Conservation (phyloP, 2,797 vertebrate species). For the Sitta carolinensis region DNA sequence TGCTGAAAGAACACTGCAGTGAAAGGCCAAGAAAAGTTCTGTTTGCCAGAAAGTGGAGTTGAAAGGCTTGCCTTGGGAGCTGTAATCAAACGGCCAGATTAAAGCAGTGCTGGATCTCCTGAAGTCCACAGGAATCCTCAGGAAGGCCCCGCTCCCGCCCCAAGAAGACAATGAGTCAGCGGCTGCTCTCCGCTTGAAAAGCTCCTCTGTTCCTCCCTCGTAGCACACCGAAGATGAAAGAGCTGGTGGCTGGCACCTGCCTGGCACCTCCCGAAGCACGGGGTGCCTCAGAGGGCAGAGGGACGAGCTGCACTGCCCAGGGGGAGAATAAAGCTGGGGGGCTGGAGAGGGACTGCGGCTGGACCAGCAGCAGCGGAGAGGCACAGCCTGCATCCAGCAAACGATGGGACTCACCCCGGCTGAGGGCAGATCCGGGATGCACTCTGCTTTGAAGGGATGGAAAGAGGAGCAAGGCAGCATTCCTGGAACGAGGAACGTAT, state of each 20-base stretch:
- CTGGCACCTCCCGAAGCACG: not conserved
- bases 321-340: not conserved
- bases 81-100: conserved; percentile 39
- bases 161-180: conserved; percentile 21
- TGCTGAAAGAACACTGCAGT: conserved; percentile 23
- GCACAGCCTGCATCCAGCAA: not conserved
- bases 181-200: not conserved
- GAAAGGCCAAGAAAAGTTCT: conserved; percentile 45
- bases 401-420: not conserved
- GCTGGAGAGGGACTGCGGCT: not conserved
- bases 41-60: conserved; percentile 47
- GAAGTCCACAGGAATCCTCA: conserved; percentile 43
- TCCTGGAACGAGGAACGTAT: not conserved
- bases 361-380: not conserved
- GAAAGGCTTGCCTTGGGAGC: conserved; percentile 41
- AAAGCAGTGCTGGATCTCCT: conserved; percentile 36
- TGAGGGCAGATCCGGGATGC: not conserved
- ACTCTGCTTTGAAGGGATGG: not conserved
- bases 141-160: not conserved
- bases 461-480: not conserved
- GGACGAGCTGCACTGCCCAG: not conserved
- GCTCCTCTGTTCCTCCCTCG: not conserved
- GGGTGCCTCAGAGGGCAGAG: not conserved
- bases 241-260: not conserved
- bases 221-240: not conserved